Evolutionary conservation across 2,888 invertebrate genomes (phyloP).

Genomic region (Tachystola acroxantha): DNA sequence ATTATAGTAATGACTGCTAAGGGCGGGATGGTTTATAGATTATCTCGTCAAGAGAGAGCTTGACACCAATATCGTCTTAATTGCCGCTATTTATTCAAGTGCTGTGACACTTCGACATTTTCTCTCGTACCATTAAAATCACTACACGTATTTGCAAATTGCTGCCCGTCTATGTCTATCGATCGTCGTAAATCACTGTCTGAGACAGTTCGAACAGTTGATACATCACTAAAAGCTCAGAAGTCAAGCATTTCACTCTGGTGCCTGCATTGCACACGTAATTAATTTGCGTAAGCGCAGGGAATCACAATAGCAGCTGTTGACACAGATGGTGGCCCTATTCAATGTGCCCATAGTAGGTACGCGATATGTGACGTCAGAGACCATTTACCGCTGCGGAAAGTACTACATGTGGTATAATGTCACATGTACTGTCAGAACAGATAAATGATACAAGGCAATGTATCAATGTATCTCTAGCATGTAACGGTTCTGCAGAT

Average conservation of each 20-base stretch:
- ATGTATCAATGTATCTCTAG: slow-evolving; percentile 12
- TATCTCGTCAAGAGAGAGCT: slow-evolving; percentile 18
- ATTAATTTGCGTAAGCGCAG: slow-evolving; percentile 53
- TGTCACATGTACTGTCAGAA: slow-evolving; percentile 21
- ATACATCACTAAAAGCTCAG: slow-evolving; percentile 27
- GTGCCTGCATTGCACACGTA: slow-evolving; percentile 42
- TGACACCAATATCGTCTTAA: slow-evolving; percentile 20
- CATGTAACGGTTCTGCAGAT: neutral
- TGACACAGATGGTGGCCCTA: slow-evolving; percentile 52
- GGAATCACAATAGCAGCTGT: slow-evolving; percentile 61
- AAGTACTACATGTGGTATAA: slow-evolving; percentile 9
- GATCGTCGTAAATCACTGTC: slow-evolving; percentile 30
- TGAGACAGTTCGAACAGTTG: slow-evolving; percentile 22
- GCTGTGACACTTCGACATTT: slow-evolving; percentile 27
- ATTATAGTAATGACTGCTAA: slow-evolving; percentile 14
- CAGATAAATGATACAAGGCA: slow-evolving; percentile 14
- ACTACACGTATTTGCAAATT: slow-evolving; percentile 25
- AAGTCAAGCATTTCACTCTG: slow-evolving; percentile 25
- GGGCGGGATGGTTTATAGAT: slow-evolving; percentile 19
- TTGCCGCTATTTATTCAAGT: slow-evolving; percentile 24
- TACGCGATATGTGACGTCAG: slow-evolving; percentile 41
- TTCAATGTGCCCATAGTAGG: slow-evolving; percentile 30
- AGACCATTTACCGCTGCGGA: slow-evolving; percentile 27
- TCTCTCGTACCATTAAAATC: slow-evolving; percentile 26
- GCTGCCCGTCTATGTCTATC: slow-evolving; percentile 22